phyloP scores from a whole-genome alignment of 2,797 vertebrate genomes.

The Sebastes goodei region DNA sequence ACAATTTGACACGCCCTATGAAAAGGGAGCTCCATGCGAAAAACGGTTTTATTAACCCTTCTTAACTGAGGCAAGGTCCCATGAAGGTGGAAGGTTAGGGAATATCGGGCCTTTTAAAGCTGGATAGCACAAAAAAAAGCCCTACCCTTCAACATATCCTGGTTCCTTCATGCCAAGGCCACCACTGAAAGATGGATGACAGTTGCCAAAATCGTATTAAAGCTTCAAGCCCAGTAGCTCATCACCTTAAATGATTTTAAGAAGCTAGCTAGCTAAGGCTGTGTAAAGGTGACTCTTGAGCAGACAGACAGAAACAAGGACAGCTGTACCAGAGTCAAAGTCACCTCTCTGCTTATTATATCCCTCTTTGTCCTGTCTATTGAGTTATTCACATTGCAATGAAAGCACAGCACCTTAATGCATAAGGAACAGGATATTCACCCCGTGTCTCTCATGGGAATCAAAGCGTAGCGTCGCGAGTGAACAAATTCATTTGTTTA shows the following conservation, averaged over 20 bases:
- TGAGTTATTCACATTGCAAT: constrained; percentile 45
- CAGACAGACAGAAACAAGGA: constrained; percentile 56
- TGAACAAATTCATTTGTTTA: constrained; percentile 7
- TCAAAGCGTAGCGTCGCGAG: neutral
- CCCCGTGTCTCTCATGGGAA: constrained; percentile 23
- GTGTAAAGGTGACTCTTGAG: constrained; percentile 46
- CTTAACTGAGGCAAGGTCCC: constrained; percentile 45
- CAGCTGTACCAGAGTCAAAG: constrained; percentile 57
- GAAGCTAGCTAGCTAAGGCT: neutral
- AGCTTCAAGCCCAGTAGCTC: constrained; percentile 32
- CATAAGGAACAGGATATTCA: constrained; percentile 18
- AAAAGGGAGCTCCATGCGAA: constrained; percentile 52
- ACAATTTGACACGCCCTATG: constrained; percentile 63
- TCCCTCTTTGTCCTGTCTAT: constrained; percentile 19
- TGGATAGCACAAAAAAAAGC: constrained; percentile 1
- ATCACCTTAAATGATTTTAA: constrained; percentile 49
- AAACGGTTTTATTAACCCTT: constrained; percentile 61
- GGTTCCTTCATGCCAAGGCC: constrained; percentile 37
- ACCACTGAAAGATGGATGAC: constrained; percentile 44
- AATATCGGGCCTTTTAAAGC: constrained; percentile 29
- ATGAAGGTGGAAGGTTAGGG: constrained; percentile 52
- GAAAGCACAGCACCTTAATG: constrained; percentile 29
- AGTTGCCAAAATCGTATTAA: constrained; percentile 55
- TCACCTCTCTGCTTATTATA: constrained; percentile 59
- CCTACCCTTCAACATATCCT: constrained; percentile 10